Base-by-base conservation (phyloP, 2,888 invertebrate species). In the Drosophila fungiperda region DNA sequence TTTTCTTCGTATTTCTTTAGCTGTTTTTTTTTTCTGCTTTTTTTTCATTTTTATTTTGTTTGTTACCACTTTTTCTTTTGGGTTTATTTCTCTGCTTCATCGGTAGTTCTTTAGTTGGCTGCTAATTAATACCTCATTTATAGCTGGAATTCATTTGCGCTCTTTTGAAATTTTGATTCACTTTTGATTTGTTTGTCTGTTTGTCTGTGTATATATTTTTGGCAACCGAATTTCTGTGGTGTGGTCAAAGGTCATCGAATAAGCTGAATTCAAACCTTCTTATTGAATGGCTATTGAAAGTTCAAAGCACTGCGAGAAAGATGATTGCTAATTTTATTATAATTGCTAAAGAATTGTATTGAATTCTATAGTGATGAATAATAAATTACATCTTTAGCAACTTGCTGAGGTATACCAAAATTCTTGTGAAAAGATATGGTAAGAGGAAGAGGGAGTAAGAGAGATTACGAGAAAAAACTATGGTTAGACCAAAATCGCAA, bases 41-140 rank as follows among this genome's bases (percentile, higher is more conserved):
- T 64, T 65, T 58, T 49, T 35, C 45, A 1, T 33, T 65, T 55
- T 53, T 54, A 26, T 61, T 64, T 57, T 48, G 35, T 59, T 61
- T 62, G 48, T 52, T 63, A 55, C 50, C 59, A 66, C 63, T 57
- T 82, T 68, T 54, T 45, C 50, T 68, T 68, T 63, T 9, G 69
- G 60, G 42, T 45, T 65, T 66, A 45, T 64, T 67, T 64, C 57
- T 38, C 33, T 68, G 63, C 57, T 78, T 61, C 53, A 64, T 78
- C 66, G 66, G 67, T 81, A 71, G 76, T 68, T 75, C 65, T 61
- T 74, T 67, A 81, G 85, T 87, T 81, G 71, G 69, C 69, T 89
- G 74, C 89, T 87, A 87, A 87, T 87, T 87, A 87, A 89, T 87
- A 87, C 78, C 87, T 87, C 85, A 85, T 87, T 87, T 89, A 80